phyloP scores from a whole-genome alignment of 2,888 invertebrate species.

The Drosophila melanosoma region DNA sequence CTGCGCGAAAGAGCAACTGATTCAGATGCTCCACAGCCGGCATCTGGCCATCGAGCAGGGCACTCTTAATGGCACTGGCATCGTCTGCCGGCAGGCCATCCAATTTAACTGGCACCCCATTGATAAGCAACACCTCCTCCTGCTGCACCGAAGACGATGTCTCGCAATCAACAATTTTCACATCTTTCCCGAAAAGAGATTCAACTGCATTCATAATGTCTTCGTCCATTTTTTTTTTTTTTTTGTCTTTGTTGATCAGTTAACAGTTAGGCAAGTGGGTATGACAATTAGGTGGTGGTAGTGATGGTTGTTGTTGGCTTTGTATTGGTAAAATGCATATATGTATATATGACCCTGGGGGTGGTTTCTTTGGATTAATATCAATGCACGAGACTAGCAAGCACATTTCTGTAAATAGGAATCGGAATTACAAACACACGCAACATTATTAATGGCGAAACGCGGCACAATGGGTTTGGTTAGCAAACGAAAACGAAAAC shows the following conservation, averaged over 20 bases:
- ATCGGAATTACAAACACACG: slow-evolving; percentile 36
- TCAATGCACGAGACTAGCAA: slow-evolving; percentile 64
- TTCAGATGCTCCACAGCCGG: slow-evolving; percentile 90
- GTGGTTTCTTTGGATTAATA: slow-evolving; percentile 75
- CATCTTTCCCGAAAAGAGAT: slow-evolving; percentile 90
- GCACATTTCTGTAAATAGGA: slow-evolving; percentile 71
- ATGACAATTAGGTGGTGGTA: slow-evolving; percentile 44
- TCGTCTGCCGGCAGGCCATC: slow-evolving; percentile 89
- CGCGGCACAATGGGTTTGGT: slow-evolving; percentile 41
- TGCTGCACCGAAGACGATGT: slow-evolving; percentile 90
- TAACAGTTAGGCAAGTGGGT: slow-evolving; percentile 58
- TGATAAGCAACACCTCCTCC: slow-evolving; percentile 90
- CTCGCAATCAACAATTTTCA: slow-evolving; percentile 90
- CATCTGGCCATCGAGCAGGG: slow-evolving; percentile 89
- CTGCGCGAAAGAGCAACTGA: slow-evolving; percentile 88
- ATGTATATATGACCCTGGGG: slow-evolving; percentile 64
- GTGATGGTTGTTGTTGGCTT: slow-evolving; percentile 80
- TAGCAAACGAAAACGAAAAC: slow-evolving; percentile 32
- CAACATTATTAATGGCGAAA: slow-evolving; percentile 24
- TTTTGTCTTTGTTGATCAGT: slow-evolving; percentile 33
- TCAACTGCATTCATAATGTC: slow-evolving; percentile 91
- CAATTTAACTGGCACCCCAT: slow-evolving; percentile 89
- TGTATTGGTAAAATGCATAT: slow-evolving; percentile 67
- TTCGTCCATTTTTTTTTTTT: slow-evolving; percentile 87
- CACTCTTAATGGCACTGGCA: slow-evolving; percentile 89